Conservation (phyloP, 2,888 invertebrate species). For the Neocrepidodera transversa region DNA sequence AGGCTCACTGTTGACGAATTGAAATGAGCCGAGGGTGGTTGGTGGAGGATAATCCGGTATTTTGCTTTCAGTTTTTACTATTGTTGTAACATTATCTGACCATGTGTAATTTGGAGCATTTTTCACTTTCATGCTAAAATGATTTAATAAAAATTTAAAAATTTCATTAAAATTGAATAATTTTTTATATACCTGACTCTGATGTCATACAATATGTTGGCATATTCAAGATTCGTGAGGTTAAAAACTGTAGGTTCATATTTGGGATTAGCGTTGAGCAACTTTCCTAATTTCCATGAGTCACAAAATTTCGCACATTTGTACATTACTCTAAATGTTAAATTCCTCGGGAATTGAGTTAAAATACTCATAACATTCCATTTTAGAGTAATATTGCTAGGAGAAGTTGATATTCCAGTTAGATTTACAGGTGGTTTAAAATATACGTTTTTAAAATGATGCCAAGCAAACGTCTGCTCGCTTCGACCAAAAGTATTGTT, state of each 20-base stretch:
- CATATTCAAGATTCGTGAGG: slow-evolving; percentile 68
- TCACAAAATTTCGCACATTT: slow-evolving; percentile 62
- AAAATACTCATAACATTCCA: slow-evolving; percentile 63
- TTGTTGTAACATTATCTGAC: slow-evolving; percentile 71
- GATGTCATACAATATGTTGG: slow-evolving; percentile 75
- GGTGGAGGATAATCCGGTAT: slow-evolving; percentile 73
- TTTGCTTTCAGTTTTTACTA: slow-evolving; percentile 67
- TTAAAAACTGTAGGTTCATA: slow-evolving; percentile 29
- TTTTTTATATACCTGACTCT: slow-evolving; percentile 64
- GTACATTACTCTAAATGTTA: slow-evolving; percentile 63
- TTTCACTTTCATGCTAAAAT: slow-evolving; percentile 64
- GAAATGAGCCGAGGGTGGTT: slow-evolving; percentile 77
- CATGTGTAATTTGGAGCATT: slow-evolving; percentile 67
- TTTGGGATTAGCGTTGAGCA: not conserved
- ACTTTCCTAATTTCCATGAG: slow-evolving; percentile 54
- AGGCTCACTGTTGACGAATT: slow-evolving; percentile 56
- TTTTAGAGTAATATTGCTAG: slow-evolving; percentile 60
- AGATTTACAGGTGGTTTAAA: slow-evolving; percentile 63
- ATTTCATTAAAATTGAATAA: not conserved
- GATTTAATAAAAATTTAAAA: not conserved
- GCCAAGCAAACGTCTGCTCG: slow-evolving; percentile 27
- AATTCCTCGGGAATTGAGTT: slow-evolving; percentile 62
- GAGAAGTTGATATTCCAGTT: slow-evolving; percentile 59
- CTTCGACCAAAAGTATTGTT: slow-evolving; percentile 69
- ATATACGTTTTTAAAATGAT: slow-evolving; percentile 47